A percentile compares a stretch with the other conserved stretches of the same genome.
phyloP scores from a whole-genome alignment of 1,140 invertebrate species.

The Apis cerana region DNA sequence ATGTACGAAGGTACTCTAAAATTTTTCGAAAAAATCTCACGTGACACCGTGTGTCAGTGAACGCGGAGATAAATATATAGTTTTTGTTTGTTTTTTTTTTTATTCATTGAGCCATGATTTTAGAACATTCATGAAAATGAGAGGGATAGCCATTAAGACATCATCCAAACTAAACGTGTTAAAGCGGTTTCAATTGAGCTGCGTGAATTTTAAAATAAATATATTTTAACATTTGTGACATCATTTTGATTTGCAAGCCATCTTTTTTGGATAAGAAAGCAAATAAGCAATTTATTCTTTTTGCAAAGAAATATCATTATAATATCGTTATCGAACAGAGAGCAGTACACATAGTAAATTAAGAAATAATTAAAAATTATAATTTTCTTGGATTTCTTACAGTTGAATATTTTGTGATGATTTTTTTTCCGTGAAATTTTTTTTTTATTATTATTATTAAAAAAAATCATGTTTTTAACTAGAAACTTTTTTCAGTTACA shows the following conservation, averaged over 20 bases:
- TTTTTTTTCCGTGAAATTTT: not conserved
- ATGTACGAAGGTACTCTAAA: slow-evolving; percentile 55
- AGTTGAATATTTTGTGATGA: not conserved
- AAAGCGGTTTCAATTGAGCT: not conserved
- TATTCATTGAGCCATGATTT: not conserved
- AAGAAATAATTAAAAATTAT: too few relatives aligned
- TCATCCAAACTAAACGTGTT: not conserved
- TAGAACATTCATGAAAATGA: too few relatives aligned
- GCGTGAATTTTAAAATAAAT: slow-evolving; percentile 42
- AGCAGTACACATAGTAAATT: too few relatives aligned
- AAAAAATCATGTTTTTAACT: not conserved
- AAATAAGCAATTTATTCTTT: too few relatives aligned
- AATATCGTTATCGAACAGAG: too few relatives aligned
- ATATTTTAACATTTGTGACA: slow-evolving; percentile 4
- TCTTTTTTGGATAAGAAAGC: too few relatives aligned
- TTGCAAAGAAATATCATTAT: too few relatives aligned
- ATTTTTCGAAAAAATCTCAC: slow-evolving; percentile 59
- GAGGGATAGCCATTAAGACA: not conserved
- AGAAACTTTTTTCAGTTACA: not conserved
- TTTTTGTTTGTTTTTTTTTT: not conserved
- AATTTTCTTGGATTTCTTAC: too few relatives aligned
- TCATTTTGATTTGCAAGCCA: not conserved
- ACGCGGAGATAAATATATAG: slow-evolving; percentile 22
- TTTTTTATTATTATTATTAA: not conserved
- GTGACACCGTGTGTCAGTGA: slow-evolving; percentile 7